Base-by-base conservation (phyloP, 23 tunicate genomes). In the Styela clava region DNA sequence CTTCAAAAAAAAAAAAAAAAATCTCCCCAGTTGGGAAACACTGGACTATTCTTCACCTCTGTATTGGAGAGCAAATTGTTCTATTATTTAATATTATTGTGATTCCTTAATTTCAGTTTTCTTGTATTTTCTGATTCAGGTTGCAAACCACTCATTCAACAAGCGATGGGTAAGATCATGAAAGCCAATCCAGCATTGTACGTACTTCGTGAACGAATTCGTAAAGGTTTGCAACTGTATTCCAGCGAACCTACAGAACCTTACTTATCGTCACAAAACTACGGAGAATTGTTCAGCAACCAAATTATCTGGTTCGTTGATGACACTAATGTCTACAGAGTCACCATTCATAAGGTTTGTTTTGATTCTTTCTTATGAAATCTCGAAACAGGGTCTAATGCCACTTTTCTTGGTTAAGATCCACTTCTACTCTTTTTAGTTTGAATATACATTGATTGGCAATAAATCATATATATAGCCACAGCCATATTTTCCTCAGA, bases 241-340 rank as follows among this genome's bases (percentile, higher is more conserved):
- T 94, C 94, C 84, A 91, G 97, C 74, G 99, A 96, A 74, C 99
- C 99, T 1, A 96, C 99, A 0, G 99, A 96, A 64, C 99, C 99
- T 24, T 96, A 96, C 74, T 83, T 96, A 28, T 96, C 99, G 30
- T 96, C 99, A 5, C 99, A 96, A 52, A 96, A 96, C 74, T 96
- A 96, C 79, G 99, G 99, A 23, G 99, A 96, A 68, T 64, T 96
- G 64, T 96, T 96, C 83, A 91, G 97, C 83, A 96, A 96, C 80
- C 99, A 96, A 63, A 96, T 96, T 72, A 96, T 96, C 62, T 96
- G 99, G 99, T 96, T 96, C 34, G 99, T 96, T 31, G 99, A 96
- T 35, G 99, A 96, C 74, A 96, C 99, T 9, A 96, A 96, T 62
- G 99, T 96, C 65, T 96, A 96, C 88, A 79, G 99, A 35, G 99